Conservation (phyloP, 2,888 invertebrate genomes). For the Proisotoma minuta region DNA sequence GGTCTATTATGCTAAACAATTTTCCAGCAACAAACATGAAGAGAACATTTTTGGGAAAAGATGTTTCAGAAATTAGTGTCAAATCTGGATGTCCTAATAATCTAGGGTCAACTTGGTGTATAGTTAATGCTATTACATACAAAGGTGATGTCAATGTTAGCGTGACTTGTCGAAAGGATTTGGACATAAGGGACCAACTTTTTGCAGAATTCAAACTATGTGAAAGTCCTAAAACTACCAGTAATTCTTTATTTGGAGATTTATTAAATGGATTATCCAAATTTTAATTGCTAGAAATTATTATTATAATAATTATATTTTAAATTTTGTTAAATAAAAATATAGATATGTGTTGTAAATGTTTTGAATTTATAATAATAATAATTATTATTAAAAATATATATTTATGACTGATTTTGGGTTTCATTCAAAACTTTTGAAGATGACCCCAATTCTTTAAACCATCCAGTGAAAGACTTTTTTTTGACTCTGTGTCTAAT, state of each 20-base stretch:
- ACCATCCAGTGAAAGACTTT: constrained; percentile 3
- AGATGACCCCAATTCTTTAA: not conserved
- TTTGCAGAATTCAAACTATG: not conserved
- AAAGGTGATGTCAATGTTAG: not conserved
- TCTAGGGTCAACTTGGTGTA: not conserved
- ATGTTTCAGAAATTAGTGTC: not conserved
- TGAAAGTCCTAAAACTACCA: not conserved
- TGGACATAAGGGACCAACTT: not conserved
- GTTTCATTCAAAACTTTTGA: constrained; percentile 2
- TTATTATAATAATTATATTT: not conserved
- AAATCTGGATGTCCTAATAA: not conserved
- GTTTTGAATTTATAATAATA: not conserved
- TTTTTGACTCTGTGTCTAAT: not conserved
- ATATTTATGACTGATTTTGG: too few species aligned
- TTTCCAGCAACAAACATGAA: not conserved
- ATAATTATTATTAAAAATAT: too few species aligned
- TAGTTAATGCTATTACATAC: not conserved
- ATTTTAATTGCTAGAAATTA: not conserved
- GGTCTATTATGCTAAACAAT: not conserved
- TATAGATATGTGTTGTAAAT: not conserved
- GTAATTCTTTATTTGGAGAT: not conserved
- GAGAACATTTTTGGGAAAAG: not conserved
- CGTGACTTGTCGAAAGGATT: not conserved
- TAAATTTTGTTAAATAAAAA: not conserved
- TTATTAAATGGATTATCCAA: not conserved